Conservation (phyloP, 2,113 vertebrate genomes). For the Amphiprion ocellaris region DNA sequence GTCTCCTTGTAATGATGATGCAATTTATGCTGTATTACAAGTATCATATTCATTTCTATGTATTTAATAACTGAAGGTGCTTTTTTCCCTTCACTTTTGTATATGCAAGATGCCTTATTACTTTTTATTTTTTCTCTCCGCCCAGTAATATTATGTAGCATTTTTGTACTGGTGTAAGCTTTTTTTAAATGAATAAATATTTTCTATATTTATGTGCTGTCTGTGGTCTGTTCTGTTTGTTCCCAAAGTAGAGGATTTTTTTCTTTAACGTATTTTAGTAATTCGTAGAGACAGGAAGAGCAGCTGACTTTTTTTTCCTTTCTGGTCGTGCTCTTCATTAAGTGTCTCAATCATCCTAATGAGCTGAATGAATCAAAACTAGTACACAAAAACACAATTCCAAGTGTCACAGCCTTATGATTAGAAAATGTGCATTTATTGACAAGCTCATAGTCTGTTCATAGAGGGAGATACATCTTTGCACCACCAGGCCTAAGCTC, state of each 20-base stretch:
- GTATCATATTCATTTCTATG: slow-evolving; percentile 58
- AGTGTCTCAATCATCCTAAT: background rate
- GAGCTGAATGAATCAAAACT: background rate
- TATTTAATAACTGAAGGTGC: slow-evolving; percentile 76
- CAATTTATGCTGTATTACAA: slow-evolving; percentile 61
- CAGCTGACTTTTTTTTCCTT: too few species aligned
- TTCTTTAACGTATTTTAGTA: background rate
- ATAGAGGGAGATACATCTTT: slow-evolving; percentile 30
- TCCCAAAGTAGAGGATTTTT: too few species aligned
- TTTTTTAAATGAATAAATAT: slow-evolving; percentile 88
- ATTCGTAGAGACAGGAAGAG: too few species aligned
- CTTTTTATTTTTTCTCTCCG: slow-evolving; percentile 70
- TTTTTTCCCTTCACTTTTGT: slow-evolving; percentile 71
- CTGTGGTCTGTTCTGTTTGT: background rate
- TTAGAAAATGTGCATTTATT: slow-evolving; percentile 71
- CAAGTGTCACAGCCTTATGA: background rate
- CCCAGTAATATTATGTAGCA: slow-evolving; percentile 88
- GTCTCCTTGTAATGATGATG: slow-evolving; percentile 63
- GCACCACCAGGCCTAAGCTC: too few species aligned
- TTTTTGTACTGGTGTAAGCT: slow-evolving; percentile 83
- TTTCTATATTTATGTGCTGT: slow-evolving; percentile 82
- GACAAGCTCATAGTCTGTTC: slow-evolving; percentile 31
- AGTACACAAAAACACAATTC: background rate
- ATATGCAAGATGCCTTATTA: slow-evolving; percentile 85
- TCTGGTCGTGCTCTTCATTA: too few species aligned